Evolutionary conservation across 1,140 invertebrate species (phyloP), one percentile per base, ranked within the genome.

Genomic region (Drosophila baimaii): DNA sequence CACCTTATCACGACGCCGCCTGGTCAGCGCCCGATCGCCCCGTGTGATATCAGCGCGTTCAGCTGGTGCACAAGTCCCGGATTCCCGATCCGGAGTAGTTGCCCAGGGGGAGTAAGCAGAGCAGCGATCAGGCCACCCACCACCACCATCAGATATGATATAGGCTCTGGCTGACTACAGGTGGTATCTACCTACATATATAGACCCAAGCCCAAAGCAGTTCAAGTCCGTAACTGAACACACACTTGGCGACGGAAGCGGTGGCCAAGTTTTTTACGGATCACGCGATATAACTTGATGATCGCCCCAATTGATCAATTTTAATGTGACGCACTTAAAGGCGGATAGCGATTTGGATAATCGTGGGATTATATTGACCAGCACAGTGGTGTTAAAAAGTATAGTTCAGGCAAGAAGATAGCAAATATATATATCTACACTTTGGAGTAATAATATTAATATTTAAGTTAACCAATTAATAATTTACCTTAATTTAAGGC

Each of bases 291-390:
- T 46, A 37, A 37, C 5, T 10, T 19, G 31, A 8, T 54, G 33
- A 65, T 68, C 25, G 61, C 35, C 46, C 46, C 65, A 68, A 69
- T 69, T 69, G 62, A 54, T 70, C 66, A 70, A 70, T 68, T 54
- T 70, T 13, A 8, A 23, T 35, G 46, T 68, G 66, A 69, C 63
- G 66, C 63, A 69, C 37, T 69, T 21, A 5, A 23, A 10, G 21
- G 13, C 27, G 44, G 21, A 17, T 21, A 31, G 25, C 61, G 19
- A 66, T 69, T 69, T 65, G 65, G 44, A 66, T 69, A 69, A 66
- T 65, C 44, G 33, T 15, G 33, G 33, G 43, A 64, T 66, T 47
- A 47, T 39, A 29, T 33, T 15, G 15, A 1, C 13, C 9, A 23
- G 10, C 29, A 27, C 17, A 44, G 13, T 63, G 39, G 0, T 13